Evolutionary conservation across 1,140 invertebrate species (phyloP).

Genomic region (Drosophila paulistorum): DNA sequence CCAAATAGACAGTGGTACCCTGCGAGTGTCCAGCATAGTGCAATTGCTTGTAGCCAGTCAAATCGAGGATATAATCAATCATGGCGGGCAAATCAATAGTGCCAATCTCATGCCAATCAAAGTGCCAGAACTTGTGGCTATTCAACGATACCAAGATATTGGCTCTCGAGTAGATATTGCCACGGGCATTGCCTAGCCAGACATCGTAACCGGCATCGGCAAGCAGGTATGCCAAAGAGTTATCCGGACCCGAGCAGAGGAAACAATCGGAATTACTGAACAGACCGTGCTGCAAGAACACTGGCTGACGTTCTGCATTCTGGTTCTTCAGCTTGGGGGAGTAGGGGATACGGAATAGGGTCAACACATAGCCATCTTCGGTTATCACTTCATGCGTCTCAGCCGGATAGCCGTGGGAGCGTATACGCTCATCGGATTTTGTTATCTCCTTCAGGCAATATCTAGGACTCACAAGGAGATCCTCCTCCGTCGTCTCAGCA

Average conservation of each 20-base stretch:
- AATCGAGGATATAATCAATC: slow-evolving; percentile 86
- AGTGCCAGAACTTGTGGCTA: slow-evolving; percentile 79
- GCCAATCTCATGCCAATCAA: slow-evolving; percentile 89
- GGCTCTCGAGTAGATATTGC: slow-evolving; percentile 86
- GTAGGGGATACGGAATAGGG: slow-evolving; percentile 67
- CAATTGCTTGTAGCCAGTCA: slow-evolving; percentile 82
- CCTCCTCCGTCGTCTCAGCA: slow-evolving; percentile 36
- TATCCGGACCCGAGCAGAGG: slow-evolving; percentile 55
- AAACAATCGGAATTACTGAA: slow-evolving; percentile 75
- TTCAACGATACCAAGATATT: slow-evolving; percentile 84
- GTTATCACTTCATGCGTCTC: slow-evolving; percentile 58
- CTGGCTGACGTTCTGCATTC: slow-evolving; percentile 36
- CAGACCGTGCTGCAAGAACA: slow-evolving; percentile 68
- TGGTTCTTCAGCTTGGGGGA: slow-evolving; percentile 61
- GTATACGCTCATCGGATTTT: slow-evolving; percentile 56
- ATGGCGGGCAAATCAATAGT: slow-evolving; percentile 87
- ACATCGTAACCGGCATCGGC: slow-evolving; percentile 89
- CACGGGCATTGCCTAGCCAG: slow-evolving; percentile 89
- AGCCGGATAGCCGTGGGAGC: slow-evolving; percentile 62
- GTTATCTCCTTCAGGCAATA: slow-evolving; percentile 43
- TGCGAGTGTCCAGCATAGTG: slow-evolving; percentile 84
- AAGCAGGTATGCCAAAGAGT: slow-evolving; percentile 84
- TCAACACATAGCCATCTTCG: slow-evolving; percentile 63
- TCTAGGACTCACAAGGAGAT: background rate
- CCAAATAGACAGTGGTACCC: slow-evolving; percentile 85